Conservation (phyloP, 2,797 vertebrate genomes). For the Orestias chungarensis region DNA sequence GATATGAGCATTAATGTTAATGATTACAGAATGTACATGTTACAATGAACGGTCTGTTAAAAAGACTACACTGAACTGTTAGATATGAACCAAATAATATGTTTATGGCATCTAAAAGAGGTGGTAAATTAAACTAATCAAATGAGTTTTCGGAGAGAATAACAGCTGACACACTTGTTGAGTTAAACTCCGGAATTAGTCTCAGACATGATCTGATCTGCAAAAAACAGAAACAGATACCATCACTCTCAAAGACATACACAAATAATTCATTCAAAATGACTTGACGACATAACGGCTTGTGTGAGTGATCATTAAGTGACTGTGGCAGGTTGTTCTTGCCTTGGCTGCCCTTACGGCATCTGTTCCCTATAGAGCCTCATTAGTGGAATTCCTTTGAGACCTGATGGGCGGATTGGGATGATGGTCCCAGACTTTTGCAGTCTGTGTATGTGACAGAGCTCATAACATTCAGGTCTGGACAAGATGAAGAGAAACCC, state of each 20-base stretch:
- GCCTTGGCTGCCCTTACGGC: slow-evolving; percentile 59
- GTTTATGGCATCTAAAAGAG: slow-evolving; percentile 8
- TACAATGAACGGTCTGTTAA: not conserved
- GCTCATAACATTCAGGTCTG: slow-evolving; percentile 71
- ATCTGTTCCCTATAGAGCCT: slow-evolving; percentile 78
- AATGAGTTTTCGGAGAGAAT: slow-evolving; percentile 30
- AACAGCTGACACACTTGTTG: slow-evolving; percentile 9
- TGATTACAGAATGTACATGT: slow-evolving; percentile 8
- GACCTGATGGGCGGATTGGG: slow-evolving; percentile 71
- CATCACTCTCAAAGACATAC: slow-evolving; percentile 51
- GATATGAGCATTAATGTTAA: slow-evolving; percentile 55
- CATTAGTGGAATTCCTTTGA: slow-evolving; percentile 75
- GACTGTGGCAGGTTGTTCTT: slow-evolving; percentile 78
- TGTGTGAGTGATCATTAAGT: slow-evolving; percentile 68
- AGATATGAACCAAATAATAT: slow-evolving; percentile 2
- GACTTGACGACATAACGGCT: slow-evolving; percentile 74
- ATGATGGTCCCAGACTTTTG: slow-evolving; percentile 62
- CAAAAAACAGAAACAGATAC: slow-evolving; percentile 31
- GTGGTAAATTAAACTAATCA: slow-evolving; percentile 11
- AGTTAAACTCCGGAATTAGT: slow-evolving; percentile 21
- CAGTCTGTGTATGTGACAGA: slow-evolving; percentile 76
- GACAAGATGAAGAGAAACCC: slow-evolving; percentile 32
- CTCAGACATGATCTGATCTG: slow-evolving; percentile 24
- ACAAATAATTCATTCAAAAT: slow-evolving; percentile 65
- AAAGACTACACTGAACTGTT: not conserved